Percentiles rank a stretch among this genome's conserved stretches.
Conservation (phyloP, 2,888 invertebrate genomes). For the Coremacera marginata region DNA sequence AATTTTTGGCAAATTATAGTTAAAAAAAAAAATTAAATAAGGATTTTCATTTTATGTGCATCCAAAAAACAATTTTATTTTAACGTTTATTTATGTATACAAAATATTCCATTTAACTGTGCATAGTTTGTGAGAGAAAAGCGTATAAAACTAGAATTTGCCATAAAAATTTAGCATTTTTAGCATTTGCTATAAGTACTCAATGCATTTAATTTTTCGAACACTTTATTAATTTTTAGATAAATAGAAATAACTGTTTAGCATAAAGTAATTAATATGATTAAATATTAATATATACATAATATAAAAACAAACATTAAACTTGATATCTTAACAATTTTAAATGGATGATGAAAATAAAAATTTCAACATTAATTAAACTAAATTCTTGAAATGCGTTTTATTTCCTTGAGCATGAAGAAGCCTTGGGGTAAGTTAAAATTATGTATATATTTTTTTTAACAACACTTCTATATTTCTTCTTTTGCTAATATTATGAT, state of each 20-base stretch:
- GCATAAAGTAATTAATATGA: conserved; percentile 2
- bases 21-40: neutral
- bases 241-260: conserved; percentile 14
- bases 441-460: too few species aligned
- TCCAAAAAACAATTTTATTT: neutral
- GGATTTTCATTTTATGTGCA: neutral
- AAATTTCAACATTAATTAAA: neutral
- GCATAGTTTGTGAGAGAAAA: neutral
- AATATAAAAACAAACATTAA: neutral
- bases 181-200: conserved; percentile 11
- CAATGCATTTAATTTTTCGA: conserved; percentile 11
- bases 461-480: too few species aligned
- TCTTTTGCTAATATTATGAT: too few species aligned
- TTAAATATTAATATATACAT: neutral
- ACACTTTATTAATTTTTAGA: conserved; percentile 10
- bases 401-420: neutral
- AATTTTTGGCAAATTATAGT: conserved; percentile 3
- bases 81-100: neutral
- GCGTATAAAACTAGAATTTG: too few species aligned
- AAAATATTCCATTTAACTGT: neutral
- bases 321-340: conserved; percentile 29
- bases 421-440: too few species aligned
- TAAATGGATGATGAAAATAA: conserved; percentile 33
- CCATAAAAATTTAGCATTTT: conserved; percentile 1
- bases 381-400: neutral